These are phyloP conservation scores for Lepidurus packardi DNA, from an alignment of 1,140 invertebrate genomes.

Conservation along the genomic window DNA sequence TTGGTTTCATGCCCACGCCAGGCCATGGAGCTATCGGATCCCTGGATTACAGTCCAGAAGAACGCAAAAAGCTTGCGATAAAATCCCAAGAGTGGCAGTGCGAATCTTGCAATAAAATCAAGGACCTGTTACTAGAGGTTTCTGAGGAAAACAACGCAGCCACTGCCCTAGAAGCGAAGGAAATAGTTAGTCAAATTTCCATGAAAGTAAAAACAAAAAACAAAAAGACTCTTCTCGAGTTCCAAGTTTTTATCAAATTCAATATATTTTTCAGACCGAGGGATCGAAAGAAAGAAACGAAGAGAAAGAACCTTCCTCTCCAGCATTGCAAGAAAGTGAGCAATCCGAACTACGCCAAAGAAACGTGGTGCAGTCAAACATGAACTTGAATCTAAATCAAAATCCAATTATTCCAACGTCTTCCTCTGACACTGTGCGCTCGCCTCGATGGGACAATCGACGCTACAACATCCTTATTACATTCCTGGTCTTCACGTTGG, in stretches of 20 bases:
- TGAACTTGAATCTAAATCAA: not conserved
- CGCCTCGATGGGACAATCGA: not conserved
- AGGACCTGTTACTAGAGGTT: constrained; percentile 29
- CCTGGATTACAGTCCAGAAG: constrained; percentile 76
- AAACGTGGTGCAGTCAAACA: not conserved
- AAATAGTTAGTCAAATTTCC: constrained; percentile 31
- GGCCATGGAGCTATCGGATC: constrained; percentile 84
- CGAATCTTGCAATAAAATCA: constrained; percentile 28
- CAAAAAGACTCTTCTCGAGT: not conserved
- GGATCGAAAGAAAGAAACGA: not conserved
- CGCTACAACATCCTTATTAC: not conserved
- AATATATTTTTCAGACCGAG: not conserved
- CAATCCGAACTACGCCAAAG: not conserved
- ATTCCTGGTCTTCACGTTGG: not conserved
- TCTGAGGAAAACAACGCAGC: constrained; percentile 28
- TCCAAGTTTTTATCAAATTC: not conserved
- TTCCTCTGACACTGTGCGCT: not conserved
- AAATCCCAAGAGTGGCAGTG: constrained; percentile 44
- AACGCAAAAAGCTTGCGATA: constrained; percentile 72
- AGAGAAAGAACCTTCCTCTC: not conserved
- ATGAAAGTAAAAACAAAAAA: constrained; percentile 33
- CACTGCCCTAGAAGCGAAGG: constrained; percentile 29
- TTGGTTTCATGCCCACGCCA: constrained; percentile 88
- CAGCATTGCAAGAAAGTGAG: not conserved
- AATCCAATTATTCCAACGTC: not conserved